A percentile compares a stretch with the other conserved stretches of the same genome.
phyloP scores from a whole-genome alignment of 2,888 invertebrate species.

The Noctuana brunneofusca region DNA sequence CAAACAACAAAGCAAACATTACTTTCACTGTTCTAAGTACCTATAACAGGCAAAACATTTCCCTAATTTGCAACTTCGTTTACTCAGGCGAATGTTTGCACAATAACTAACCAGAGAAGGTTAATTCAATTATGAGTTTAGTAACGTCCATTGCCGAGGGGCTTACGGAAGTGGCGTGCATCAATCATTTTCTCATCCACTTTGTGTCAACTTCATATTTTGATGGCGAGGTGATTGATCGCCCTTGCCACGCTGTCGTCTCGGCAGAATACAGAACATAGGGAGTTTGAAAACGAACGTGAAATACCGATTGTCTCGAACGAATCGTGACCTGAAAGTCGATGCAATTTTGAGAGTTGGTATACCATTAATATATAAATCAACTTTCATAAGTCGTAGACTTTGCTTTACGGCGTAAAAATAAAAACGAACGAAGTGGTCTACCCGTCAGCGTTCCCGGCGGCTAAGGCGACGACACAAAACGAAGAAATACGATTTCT shows the following conservation, averaged over 20 bases:
- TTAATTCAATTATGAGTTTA: constrained; percentile 57
- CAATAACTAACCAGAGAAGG: constrained; percentile 28
- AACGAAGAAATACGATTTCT: constrained; percentile 69
- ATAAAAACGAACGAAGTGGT: constrained; percentile 57
- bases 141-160: constrained; percentile 53
- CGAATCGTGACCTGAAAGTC: constrained; percentile 34
- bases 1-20: constrained; percentile 4
- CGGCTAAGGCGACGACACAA: constrained; percentile 66
- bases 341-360: constrained; percentile 24
- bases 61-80: constrained; percentile 21
- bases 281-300: constrained; percentile 18
- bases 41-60: constrained; percentile 1
- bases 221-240: constrained; percentile 76
- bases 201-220: constrained; percentile 79
- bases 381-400: constrained; percentile 61
- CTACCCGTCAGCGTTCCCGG: constrained; percentile 58
- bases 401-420: constrained; percentile 62
- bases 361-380: constrained; percentile 60
- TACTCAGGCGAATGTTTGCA: constrained; percentile 20
- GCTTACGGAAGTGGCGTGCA: constrained; percentile 63
- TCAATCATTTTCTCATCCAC: constrained; percentile 80
- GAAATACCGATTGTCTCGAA: constrained; percentile 33
- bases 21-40: background rate
- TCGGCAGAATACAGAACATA: constrained; percentile 26
- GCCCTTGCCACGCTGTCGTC: constrained; percentile 55